Percentiles rank a stretch among this genome's conserved stretches.
Evolutionary conservation across 1,140 invertebrate species (phyloP).

Genomic region (Antheraea pernyi): DNA sequence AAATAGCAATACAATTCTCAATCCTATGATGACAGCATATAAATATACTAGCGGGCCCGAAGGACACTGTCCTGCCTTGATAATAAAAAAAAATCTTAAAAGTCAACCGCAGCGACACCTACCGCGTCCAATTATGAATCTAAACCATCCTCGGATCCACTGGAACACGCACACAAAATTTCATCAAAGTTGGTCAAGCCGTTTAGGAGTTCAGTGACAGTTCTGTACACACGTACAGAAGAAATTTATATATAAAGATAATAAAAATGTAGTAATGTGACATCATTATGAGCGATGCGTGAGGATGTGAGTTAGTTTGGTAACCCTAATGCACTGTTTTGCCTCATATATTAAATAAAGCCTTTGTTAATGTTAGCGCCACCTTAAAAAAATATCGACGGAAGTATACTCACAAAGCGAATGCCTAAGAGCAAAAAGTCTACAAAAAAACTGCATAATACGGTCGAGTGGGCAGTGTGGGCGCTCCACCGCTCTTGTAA

Average conservation of each 20-base stretch:
- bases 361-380: slow-evolving; percentile 71
- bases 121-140: too few relatives aligned
- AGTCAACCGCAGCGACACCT: too few relatives aligned
- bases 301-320: slow-evolving; percentile 4
- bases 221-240: not conserved
- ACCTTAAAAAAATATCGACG: slow-evolving; percentile 71
- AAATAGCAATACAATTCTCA: too few relatives aligned
- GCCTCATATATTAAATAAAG: slow-evolving; percentile 32
- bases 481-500: slow-evolving; percentile 66
- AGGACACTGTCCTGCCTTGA: too few relatives aligned
- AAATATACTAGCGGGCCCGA: too few relatives aligned
- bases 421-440: slow-evolving; percentile 69
- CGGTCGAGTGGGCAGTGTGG: slow-evolving; percentile 61
- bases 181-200: too few relatives aligned
- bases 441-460: slow-evolving; percentile 73
- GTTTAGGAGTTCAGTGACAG: too few relatives aligned
- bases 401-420: slow-evolving; percentile 73
- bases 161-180: too few relatives aligned
- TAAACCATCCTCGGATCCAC: too few relatives aligned
- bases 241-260: not conserved
- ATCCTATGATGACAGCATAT: too few relatives aligned
- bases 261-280: not conserved
- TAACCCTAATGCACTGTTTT: slow-evolving; percentile 55
- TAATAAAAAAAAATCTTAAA: too few relatives aligned
- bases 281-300: not conserved